Evolutionary conservation across 2,113 vertebrate genomes (phyloP).

Genomic region (Rhodinocichla rosea): DNA sequence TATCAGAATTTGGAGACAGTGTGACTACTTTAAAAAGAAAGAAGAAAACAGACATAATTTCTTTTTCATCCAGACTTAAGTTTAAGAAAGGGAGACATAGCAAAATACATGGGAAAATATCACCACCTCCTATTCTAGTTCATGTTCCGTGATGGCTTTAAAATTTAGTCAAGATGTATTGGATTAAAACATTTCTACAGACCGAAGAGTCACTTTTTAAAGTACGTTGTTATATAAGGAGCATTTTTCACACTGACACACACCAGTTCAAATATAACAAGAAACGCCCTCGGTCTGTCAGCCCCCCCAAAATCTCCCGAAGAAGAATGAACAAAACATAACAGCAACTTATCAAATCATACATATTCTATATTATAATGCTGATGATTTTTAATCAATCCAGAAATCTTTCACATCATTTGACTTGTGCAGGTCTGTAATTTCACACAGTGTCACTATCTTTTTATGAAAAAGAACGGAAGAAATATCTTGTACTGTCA

Average conservation of each 20-base stretch:
- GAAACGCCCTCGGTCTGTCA: constrained; percentile 27
- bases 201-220: constrained; percentile 3
- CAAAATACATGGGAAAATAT: not conserved
- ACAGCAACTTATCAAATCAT: constrained; percentile 8
- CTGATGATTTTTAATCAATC: constrained; percentile 62
- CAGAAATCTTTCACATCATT: constrained; percentile 59
- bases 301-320: not conserved
- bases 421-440: constrained; percentile 55
- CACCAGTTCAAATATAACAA: constrained; percentile 16
- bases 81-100: not conserved
- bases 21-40: not conserved
- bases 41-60: not conserved
- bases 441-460: constrained; percentile 60
- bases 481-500: constrained; percentile 61
- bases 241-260: constrained; percentile 12
- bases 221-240: not conserved
- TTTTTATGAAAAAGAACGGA: constrained; percentile 53
- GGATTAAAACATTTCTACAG: constrained; percentile 20
- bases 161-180: not conserved
- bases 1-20: not conserved
- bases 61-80: not conserved
- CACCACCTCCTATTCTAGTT: not conserved
- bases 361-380: constrained; percentile 50
- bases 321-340: constrained; percentile 37
- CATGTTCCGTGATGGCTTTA: not conserved